Evolutionary conservation across 1,140 invertebrate species (phyloP).

Genomic region (Globodera rostochiensis): DNA sequence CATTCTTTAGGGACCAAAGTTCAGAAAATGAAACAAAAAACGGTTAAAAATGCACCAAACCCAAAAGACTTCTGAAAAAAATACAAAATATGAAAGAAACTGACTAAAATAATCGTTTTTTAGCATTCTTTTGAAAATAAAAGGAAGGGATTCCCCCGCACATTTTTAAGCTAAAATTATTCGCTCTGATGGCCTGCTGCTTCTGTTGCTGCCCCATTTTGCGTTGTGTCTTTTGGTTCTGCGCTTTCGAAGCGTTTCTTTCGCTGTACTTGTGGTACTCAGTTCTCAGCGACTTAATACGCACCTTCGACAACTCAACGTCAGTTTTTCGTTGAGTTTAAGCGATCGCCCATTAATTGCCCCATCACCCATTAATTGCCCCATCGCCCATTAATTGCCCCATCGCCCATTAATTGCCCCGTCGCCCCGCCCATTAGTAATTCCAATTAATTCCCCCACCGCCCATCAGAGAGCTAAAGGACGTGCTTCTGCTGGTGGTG

Average conservation of each 20-base stretch:
- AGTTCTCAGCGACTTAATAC: constrained; percentile 19
- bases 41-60: too few species aligned
- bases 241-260: constrained; percentile 41
- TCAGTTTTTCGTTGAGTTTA: not conserved
- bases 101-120: not conserved
- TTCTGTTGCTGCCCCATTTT: constrained; percentile 45
- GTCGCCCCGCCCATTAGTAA: not conserved
- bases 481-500: constrained; percentile 39
- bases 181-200: constrained; percentile 39
- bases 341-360: not conserved
- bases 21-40: too few species aligned
- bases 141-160: too few species aligned
- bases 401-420: not conserved
- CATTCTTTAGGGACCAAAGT: too few species aligned
- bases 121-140: not conserved
- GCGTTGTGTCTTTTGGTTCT: constrained; percentile 43
- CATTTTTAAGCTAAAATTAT: constrained; percentile 1
- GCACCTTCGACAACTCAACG: constrained; percentile 12
- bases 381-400: too few species aligned
- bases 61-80: too few species aligned
- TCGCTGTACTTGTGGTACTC: constrained; percentile 43
- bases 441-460: not conserved
- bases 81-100: too few species aligned
- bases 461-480: constrained; percentile 34
- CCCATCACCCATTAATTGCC: not conserved